These are phyloP conservation scores for Loxodonta africana DNA, from an alignment of 2,113 vertebrate species.

Conservation along the genomic window DNA sequence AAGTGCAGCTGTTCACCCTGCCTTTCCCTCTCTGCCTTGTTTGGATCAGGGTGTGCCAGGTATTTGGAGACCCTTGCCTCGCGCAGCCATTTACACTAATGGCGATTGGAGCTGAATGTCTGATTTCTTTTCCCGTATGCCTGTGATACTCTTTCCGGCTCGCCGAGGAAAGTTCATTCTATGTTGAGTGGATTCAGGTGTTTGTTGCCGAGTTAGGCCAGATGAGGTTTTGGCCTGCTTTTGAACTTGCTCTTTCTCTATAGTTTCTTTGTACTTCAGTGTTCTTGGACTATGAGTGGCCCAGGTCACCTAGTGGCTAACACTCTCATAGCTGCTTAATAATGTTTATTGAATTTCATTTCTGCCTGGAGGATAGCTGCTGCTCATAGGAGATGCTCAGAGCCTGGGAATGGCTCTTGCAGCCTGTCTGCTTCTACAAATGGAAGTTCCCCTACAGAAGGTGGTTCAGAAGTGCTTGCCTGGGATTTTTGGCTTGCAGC, in stretches of 20 bases:
- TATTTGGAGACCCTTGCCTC: conserved; percentile 50
- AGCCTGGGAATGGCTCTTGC: not conserved
- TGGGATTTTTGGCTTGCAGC: not conserved
- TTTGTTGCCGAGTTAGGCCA: conserved; percentile 69
- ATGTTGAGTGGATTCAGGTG: conserved; percentile 66
- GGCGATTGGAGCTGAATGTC: not conserved
- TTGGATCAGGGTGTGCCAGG: conserved; percentile 27
- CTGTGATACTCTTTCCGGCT: not conserved
- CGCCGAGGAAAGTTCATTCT: conserved; percentile 56
- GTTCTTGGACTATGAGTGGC: conserved; percentile 27
- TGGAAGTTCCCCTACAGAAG: not conserved
- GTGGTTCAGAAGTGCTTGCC: not conserved
- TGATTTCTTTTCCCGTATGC: not conserved
- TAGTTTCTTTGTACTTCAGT: conserved; percentile 66
- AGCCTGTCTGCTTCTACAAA: not conserved
- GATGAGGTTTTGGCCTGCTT: conserved; percentile 73
- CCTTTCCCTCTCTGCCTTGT: not conserved
- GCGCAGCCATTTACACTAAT: not conserved
- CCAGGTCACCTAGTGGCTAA: conserved; percentile 45
- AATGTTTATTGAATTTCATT: conserved; percentile 62
- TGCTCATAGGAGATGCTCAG: not conserved
- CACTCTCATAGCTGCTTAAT: conserved; percentile 54
- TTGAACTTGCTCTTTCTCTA: conserved; percentile 65
- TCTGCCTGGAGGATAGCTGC: conserved; percentile 54
- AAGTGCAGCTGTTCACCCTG: not conserved